A percentile compares a stretch with the other conserved stretches of the same genome.
These are phyloP conservation scores for Trogon melanurus DNA, from an alignment of 2,113 vertebrate genomes.

Conservation along the genomic window DNA sequence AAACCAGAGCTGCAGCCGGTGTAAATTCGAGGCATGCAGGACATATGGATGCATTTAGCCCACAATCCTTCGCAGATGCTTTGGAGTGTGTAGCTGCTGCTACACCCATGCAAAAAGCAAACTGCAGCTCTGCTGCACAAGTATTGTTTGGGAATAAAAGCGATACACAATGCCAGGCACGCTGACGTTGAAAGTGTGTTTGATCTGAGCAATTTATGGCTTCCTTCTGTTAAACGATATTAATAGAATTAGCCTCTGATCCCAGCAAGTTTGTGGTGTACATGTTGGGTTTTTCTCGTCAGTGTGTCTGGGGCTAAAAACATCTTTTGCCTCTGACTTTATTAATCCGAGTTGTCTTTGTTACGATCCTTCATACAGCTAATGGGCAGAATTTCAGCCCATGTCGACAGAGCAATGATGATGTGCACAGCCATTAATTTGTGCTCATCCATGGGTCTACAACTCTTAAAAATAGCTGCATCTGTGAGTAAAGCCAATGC, in stretches of 20 bases:
- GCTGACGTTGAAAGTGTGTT: neutral
- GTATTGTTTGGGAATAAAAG: conserved; percentile 47
- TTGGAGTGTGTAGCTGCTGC: conserved; percentile 34
- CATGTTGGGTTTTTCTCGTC: neutral
- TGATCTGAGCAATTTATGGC: conserved; percentile 42
- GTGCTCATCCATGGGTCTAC: neutral
- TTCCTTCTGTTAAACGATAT: conserved; percentile 35
- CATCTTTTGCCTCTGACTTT: neutral
- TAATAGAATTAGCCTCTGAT: conserved; percentile 29
- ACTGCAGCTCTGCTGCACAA: conserved; percentile 17
- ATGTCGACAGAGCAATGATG: neutral
- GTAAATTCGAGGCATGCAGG: conserved; percentile 44
- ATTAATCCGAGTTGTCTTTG: neutral
- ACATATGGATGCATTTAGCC: conserved; percentile 72
- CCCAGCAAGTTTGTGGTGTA: neutral
- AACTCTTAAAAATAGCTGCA: neutral
- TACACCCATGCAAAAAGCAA: conserved; percentile 13
- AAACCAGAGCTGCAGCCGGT: conserved; percentile 49
- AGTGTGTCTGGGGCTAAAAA: neutral
- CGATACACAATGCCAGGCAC: neutral
- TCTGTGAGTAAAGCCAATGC: neutral
- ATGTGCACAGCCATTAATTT: neutral
- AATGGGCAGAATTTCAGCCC: neutral
- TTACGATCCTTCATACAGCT: neutral
- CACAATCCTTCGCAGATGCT: conserved; percentile 70